Percentiles rank a stretch among this genome's conserved stretches.
phyloP scores from a whole-genome alignment of 2,797 vertebrate species.

The Xiphorhynchus erythropygius region DNA sequence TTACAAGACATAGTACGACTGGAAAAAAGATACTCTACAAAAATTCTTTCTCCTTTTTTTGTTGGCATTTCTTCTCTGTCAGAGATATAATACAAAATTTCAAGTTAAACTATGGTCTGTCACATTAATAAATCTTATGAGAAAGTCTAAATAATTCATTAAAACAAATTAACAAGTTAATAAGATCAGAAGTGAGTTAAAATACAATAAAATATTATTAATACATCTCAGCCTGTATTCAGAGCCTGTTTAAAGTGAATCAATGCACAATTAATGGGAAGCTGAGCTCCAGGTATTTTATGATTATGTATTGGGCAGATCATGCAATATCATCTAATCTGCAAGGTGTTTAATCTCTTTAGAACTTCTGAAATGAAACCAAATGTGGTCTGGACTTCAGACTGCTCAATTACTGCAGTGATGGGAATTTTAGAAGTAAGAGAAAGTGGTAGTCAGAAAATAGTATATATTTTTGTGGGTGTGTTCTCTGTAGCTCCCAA shows the following conservation, averaged over 20 bases:
- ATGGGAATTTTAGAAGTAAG: neutral
- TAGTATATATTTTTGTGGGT: neutral
- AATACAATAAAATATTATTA: conserved; percentile 62
- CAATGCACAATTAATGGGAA: conserved; percentile 51
- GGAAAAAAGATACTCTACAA: conserved; percentile 25
- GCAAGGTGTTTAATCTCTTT: conserved; percentile 39
- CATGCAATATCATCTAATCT: conserved; percentile 7
- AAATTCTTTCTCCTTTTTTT: conserved; percentile 4
- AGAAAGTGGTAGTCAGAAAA: neutral
- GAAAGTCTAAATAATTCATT: conserved; percentile 54
- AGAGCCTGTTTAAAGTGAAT: conserved; percentile 42
- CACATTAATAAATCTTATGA: conserved; percentile 54
- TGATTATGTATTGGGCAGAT: conserved; percentile 2
- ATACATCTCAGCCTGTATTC: conserved; percentile 32
- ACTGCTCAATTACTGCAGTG: neutral
- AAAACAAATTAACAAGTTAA: conserved; percentile 60
- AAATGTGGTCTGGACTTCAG: conserved; percentile 21
- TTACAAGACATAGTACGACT: conserved; percentile 37
- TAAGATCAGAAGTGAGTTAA: conserved; percentile 61
- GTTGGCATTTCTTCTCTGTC: neutral
- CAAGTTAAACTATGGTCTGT: conserved; percentile 31
- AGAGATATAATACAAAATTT: conserved; percentile 24
- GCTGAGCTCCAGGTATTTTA: neutral
- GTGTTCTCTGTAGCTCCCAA: too few species aligned
- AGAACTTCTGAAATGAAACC: conserved; percentile 5